Conservation (phyloP, 1,140 invertebrate genomes). For the Drosophila sechellia region DNA sequence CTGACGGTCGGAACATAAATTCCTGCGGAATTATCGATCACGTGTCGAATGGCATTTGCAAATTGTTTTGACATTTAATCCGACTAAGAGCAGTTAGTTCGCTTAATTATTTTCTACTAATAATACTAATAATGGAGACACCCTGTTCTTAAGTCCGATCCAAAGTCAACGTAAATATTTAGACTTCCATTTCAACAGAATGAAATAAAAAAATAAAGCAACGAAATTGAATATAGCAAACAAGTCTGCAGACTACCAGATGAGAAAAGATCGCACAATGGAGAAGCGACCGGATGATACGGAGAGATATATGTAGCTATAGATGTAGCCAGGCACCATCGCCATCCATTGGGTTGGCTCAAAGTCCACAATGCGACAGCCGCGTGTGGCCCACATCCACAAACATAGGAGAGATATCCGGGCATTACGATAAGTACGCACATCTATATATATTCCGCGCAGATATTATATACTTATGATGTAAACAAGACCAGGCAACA, state of each 20-base stretch:
- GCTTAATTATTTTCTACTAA: background rate
- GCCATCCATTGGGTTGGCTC: conserved; percentile 50
- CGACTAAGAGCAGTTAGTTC: background rate
- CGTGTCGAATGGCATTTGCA: conserved; percentile 21
- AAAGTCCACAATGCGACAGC: conserved; percentile 54
- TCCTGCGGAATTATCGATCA: conserved; percentile 29
- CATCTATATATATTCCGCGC: conserved; percentile 19
- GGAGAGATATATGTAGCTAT: conserved; percentile 1
- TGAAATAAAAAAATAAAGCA: conserved; percentile 25
- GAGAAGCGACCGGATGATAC: conserved; percentile 14
- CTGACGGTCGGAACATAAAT: conserved; percentile 29
- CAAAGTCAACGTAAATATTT: conserved; percentile 44
- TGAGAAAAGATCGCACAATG: conserved; percentile 45
- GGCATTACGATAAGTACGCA: conserved; percentile 6
- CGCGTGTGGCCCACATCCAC: conserved; percentile 38
- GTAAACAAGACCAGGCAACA: conserved; percentile 70
- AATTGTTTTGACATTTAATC: conserved; percentile 32
- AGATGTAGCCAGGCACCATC: conserved; percentile 1
- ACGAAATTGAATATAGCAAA: conserved; percentile 49
- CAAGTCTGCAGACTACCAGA: conserved; percentile 49
- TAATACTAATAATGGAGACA: no score
- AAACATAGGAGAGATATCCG: background rate
- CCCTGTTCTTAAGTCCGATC: conserved; percentile 24
- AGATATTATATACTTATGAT: conserved; percentile 52
- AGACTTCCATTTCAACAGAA: background rate